Conservation (phyloP, 2,113 vertebrate genomes). For the Prionailurus bengalensis region DNA sequence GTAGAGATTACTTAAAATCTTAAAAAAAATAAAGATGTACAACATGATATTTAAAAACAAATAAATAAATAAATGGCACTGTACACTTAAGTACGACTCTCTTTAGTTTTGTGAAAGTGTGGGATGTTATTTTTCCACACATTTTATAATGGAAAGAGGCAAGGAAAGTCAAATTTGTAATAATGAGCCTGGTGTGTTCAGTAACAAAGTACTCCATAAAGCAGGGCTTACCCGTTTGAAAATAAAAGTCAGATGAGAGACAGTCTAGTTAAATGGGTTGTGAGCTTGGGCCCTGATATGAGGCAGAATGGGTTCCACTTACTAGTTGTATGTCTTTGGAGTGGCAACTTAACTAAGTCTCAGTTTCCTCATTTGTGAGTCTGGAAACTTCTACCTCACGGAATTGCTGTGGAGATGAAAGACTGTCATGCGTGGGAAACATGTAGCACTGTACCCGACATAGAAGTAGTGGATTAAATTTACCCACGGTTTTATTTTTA, state of each 20-base stretch:
- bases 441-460: not conserved
- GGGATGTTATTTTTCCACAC: not conserved
- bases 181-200: not conserved
- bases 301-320: not conserved
- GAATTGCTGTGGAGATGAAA: not conserved
- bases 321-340: not conserved
- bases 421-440: not conserved
- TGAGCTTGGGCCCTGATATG: not conserved
- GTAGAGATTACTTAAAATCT: not conserved
- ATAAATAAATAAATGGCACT: not conserved
- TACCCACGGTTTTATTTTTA: slow-evolving; percentile 3
- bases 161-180: slow-evolving; percentile 29
- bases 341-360: not conserved
- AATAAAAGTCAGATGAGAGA: not conserved
- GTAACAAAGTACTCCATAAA: not conserved
- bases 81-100: not conserved
- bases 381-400: not conserved
- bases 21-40: not conserved
- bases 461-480: slow-evolving; percentile 8
- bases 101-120: not conserved
- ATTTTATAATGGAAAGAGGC: slow-evolving; percentile 37
- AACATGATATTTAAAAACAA: not conserved
- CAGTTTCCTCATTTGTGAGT: not conserved
- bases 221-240: not conserved
- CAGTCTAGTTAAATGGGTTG: not conserved